Percentiles rank a stretch among this genome's conserved stretches.
phyloP scores from a whole-genome alignment of 2,888 invertebrate genomes.

The Agrilus biguttatus region DNA sequence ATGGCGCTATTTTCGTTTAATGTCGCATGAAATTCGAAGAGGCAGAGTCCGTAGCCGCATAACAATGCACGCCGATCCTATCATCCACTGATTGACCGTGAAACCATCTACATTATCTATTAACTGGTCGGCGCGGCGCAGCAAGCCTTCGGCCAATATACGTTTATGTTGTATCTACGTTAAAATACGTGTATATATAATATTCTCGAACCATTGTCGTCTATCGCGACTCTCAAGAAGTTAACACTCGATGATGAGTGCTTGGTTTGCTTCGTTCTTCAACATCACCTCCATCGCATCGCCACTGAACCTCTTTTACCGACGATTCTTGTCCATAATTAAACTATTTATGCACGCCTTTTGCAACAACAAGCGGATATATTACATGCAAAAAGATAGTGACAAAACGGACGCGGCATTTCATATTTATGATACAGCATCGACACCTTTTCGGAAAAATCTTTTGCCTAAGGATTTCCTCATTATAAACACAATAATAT shows the following conservation, averaged over 20 bases:
- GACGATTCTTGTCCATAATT: slow-evolving; percentile 16
- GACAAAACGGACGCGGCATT: too few relatives aligned
- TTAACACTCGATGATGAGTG: slow-evolving; percentile 11
- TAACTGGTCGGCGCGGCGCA: slow-evolving; percentile 27
- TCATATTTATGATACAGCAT: too few relatives aligned
- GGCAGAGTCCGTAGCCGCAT: slow-evolving; percentile 28
- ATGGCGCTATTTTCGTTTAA: slow-evolving; percentile 33
- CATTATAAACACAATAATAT: too few relatives aligned
- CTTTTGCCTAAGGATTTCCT: too few relatives aligned
- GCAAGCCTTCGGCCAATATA: slow-evolving; percentile 1
- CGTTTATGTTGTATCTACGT: too few relatives aligned
- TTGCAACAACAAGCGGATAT: too few relatives aligned
- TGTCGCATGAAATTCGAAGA: slow-evolving; percentile 34
- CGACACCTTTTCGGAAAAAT: too few relatives aligned
- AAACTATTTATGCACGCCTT: slow-evolving; percentile 20
- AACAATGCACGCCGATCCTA: slow-evolving; percentile 29
- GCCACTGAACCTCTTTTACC: slow-evolving; percentile 16
- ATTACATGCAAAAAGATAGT: too few relatives aligned
- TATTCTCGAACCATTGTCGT: slow-evolving; percentile 25
- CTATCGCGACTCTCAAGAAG: slow-evolving; percentile 16
- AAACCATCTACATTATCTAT: slow-evolving; percentile 34
- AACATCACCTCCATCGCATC: slow-evolving; percentile 5
- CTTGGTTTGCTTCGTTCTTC: slow-evolving; percentile 10
- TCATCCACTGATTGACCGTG: slow-evolving; percentile 31
- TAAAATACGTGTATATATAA: slow-evolving; percentile 11